A percentile compares a stretch with the other conserved stretches of the same genome.
Evolutionary conservation across 2,113 vertebrate species (phyloP).

Genomic region (Forbesichthys agassizii): DNA sequence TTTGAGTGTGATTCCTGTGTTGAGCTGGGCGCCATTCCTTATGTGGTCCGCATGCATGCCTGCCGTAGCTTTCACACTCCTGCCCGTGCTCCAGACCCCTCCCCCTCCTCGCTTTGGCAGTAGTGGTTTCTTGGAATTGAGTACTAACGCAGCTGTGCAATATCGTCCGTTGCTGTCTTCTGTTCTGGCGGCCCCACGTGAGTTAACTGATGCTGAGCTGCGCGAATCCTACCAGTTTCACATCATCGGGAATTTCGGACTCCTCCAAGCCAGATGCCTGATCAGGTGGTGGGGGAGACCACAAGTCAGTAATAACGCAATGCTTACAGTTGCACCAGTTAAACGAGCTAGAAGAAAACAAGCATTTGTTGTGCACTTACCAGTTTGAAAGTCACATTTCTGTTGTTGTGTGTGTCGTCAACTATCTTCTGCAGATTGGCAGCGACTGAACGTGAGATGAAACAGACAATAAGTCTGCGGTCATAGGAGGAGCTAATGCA

Average conservation of each 20-base stretch:
- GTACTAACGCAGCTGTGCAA: conserved; percentile 79
- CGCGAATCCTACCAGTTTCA: conserved; percentile 97
- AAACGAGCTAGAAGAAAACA: no score
- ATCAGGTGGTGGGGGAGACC: neutral
- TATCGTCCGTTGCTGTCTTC: conserved; percentile 60
- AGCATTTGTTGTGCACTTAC: conserved; percentile 71
- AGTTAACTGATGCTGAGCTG: conserved; percentile 99
- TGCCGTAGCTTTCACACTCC: conserved; percentile 57
- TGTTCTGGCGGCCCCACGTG: conserved; percentile 40
- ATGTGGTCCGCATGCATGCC: conserved; percentile 62
- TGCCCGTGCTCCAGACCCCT: conserved; percentile 39
- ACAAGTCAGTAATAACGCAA: conserved; percentile 14
- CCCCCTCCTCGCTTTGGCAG: conserved; percentile 88
- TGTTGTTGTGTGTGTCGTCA: conserved; percentile 93
- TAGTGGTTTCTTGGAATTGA: conserved; percentile 86
- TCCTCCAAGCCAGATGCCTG: conserved; percentile 95
- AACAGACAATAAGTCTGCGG: neutral
- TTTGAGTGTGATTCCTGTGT: conserved; percentile 75
- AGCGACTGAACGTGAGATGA: conserved; percentile 84
- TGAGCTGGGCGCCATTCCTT: conserved; percentile 53
- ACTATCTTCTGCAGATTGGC: conserved; percentile 99
- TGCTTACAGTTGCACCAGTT: neutral
- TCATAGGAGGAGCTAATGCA: neutral
- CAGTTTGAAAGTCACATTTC: conserved; percentile 98
- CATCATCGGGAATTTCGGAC: conserved; percentile 94